These are phyloP conservation scores for Sarotherodon lohbergeri DNA, from an alignment of 2,113 vertebrate genomes.

Conservation along the genomic window DNA sequence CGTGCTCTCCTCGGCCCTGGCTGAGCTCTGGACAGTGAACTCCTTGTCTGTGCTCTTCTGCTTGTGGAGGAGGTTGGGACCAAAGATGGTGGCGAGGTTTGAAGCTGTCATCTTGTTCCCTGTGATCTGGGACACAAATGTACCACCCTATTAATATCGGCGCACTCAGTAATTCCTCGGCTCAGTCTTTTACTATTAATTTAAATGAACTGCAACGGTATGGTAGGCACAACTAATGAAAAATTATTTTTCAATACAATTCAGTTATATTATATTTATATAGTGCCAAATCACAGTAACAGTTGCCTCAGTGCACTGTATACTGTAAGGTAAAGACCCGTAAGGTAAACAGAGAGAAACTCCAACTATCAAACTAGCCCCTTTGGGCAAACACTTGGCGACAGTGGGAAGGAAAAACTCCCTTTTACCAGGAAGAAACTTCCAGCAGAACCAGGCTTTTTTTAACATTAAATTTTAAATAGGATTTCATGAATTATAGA, in stretches of 20 bases:
- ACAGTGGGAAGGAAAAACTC: neutral
- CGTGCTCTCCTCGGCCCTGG: constrained; percentile 88
- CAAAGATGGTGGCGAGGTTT: constrained; percentile 93
- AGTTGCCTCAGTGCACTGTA: neutral
- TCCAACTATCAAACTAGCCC: neutral
- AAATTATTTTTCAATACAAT: neutral
- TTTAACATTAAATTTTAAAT: neutral
- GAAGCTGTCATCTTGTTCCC: constrained; percentile 96
- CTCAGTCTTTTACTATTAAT: neutral
- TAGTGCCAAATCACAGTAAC: neutral
- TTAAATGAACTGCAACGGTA: neutral
- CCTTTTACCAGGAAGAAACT: neutral
- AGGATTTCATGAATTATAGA: neutral
- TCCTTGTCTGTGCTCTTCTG: constrained; percentile 93
- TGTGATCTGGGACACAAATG: constrained; percentile 69
- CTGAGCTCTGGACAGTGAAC: constrained; percentile 91
- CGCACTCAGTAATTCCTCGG: neutral
- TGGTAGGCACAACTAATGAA: neutral
- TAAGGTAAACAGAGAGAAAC: neutral
- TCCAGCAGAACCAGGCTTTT: neutral
- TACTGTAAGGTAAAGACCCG: neutral
- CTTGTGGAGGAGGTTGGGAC: constrained; percentile 93
- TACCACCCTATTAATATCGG: neutral
- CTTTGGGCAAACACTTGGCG: neutral
- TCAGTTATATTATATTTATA: neutral